Conservation (phyloP, 2,113 vertebrate species). For the Eleginops maclovinus region DNA sequence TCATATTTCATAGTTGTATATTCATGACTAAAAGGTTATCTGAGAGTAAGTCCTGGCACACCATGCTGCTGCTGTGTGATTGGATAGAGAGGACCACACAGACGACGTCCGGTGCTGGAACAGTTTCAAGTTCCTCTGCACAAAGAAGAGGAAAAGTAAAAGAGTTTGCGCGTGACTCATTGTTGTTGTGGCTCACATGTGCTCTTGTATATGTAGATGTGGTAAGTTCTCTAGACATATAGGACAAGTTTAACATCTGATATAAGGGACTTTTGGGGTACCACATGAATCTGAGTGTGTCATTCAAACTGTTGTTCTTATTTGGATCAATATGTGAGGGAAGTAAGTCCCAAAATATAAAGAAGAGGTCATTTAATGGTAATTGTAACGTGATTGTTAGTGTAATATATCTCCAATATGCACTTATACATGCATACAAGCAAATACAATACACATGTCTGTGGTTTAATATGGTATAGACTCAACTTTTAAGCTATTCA, state of each 20-base stretch:
- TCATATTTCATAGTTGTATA: slow-evolving; percentile 15
- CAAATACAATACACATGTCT: background rate
- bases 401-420: slow-evolving; percentile 30
- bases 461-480: background rate
- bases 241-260: too few species aligned
- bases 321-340: too few species aligned
- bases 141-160: background rate
- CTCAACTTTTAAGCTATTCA: background rate
- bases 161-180: background rate
- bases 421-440: background rate
- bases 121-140: background rate
- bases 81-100: slow-evolving; percentile 27
- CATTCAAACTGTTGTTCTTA: too few species aligned
- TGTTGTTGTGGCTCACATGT: background rate
- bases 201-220: background rate
- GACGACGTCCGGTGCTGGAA: slow-evolving; percentile 4
- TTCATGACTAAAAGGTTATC: slow-evolving; percentile 21
- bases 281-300: too few species aligned
- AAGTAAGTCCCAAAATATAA: too few species aligned
- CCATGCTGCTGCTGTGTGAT: slow-evolving; percentile 22
- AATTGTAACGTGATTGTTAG: too few species aligned
- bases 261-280: too few species aligned
- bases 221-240: background rate
- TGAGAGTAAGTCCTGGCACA: background rate
- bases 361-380: too few species aligned